phyloP scores from a whole-genome alignment of 2,797 vertebrate genomes.

The Phaenicophaeus curvirostris region DNA sequence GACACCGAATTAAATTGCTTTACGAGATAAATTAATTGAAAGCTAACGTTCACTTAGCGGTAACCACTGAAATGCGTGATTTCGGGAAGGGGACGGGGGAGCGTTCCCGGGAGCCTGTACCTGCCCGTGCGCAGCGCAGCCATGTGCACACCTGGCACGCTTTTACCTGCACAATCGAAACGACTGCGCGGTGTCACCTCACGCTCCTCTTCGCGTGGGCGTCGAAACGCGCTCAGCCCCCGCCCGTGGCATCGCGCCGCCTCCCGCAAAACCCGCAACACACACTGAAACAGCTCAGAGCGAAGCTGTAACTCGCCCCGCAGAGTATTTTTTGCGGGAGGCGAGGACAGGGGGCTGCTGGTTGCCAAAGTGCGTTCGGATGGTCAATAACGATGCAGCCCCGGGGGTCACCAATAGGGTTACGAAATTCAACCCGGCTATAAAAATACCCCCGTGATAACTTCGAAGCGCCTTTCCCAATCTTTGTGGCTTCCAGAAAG shows the following conservation, averaged over 20 bases:
- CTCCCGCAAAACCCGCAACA: not conserved
- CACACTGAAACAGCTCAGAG: not conserved
- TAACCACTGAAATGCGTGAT: not conserved
- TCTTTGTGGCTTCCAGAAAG: not conserved
- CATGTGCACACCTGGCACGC: not conserved
- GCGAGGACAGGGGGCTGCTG: not conserved
- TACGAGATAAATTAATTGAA: not conserved
- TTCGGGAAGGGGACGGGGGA: not conserved
- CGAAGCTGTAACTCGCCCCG: not conserved
- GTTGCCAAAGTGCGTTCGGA: accelerated
- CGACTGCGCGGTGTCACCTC: accelerated
- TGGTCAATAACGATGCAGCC: not conserved
- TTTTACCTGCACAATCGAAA: not conserved
- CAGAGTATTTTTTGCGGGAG: accelerated
- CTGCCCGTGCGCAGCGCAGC: not conserved
- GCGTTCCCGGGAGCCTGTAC: not conserved
- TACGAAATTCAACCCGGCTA: not conserved
- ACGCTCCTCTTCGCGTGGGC: not conserved
- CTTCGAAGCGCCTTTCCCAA: not conserved
- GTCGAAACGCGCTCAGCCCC: not conserved
- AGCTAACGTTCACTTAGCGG: not conserved
- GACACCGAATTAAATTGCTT: not conserved
- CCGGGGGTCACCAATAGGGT: not conserved
- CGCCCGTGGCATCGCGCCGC: not conserved
- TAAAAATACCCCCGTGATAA: not conserved